phyloP scores from a whole-genome alignment of 2,888 invertebrate genomes.

The Scaeva pyrastri region DNA sequence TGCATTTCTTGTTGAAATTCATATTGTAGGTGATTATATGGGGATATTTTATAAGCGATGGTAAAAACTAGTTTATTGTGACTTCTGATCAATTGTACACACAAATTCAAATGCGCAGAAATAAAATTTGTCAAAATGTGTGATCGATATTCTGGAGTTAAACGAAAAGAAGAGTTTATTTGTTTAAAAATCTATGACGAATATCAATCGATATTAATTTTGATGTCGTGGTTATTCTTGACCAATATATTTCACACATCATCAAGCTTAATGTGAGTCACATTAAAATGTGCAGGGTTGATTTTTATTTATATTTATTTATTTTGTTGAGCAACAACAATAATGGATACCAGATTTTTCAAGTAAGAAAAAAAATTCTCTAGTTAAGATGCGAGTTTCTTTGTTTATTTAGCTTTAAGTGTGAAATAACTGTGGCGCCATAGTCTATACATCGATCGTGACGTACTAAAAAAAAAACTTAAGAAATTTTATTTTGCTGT shows the following conservation, averaged over 20 bases:
- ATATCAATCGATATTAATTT: conserved; percentile 6
- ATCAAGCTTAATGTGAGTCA: background rate
- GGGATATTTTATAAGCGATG: conserved; percentile 15
- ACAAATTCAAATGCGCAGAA: background rate
- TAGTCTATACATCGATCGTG: background rate
- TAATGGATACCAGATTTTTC: background rate
- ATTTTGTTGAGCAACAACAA: background rate
- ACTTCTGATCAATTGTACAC: background rate
- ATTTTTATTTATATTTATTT: background rate
- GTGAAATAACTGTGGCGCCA: background rate
- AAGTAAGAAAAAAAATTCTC: background rate
- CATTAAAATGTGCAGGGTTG: background rate
- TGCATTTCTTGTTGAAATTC: conserved; percentile 3
- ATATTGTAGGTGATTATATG: conserved; percentile 9
- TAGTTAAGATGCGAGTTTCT: background rate
- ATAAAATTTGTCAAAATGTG: background rate
- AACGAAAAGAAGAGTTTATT: background rate
- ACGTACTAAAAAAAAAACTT: background rate
- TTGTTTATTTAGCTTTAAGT: background rate
- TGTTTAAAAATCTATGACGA: background rate
- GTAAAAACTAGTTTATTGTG: conserved; percentile 11
- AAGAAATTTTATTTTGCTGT: too few species aligned
- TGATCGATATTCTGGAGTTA: background rate
- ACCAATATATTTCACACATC: background rate
- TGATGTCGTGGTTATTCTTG: background rate